A percentile compares a stretch with the other conserved stretches of the same genome.
These are phyloP conservation scores for Ameiurus melas DNA, from an alignment of 2,113 vertebrate genomes.

Conservation along the genomic window DNA sequence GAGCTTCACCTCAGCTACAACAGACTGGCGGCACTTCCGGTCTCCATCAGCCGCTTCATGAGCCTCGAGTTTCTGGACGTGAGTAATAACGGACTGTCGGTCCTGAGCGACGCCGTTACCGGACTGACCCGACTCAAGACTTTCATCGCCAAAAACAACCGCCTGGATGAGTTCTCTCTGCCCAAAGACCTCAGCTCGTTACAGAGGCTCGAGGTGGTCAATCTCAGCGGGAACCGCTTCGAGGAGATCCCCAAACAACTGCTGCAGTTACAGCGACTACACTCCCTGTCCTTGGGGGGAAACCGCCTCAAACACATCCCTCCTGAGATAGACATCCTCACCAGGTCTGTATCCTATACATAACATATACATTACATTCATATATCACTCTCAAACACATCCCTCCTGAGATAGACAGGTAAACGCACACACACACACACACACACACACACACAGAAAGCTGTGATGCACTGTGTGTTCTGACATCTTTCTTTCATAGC, in stretches of 20 bases:
- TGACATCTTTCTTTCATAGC: too few species aligned
- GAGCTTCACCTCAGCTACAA: constrained; percentile 83
- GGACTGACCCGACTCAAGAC: constrained; percentile 79
- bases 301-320: constrained; percentile 91
- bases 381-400: not conserved
- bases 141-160: constrained; percentile 93
- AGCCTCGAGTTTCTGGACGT: constrained; percentile 88
- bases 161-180: constrained; percentile 84
- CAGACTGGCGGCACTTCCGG: constrained; percentile 75
- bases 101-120: constrained; percentile 81
- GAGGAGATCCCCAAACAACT: constrained; percentile 82
- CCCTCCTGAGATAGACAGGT: constrained; percentile 62
- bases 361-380: not conserved
- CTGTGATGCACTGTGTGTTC: too few species aligned
- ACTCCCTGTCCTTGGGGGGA: constrained; percentile 92
- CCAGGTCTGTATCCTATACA: constrained; percentile 71
- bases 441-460: too few species aligned
- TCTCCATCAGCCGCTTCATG: constrained; percentile 75
- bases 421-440: too few species aligned
- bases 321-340: constrained; percentile 85
- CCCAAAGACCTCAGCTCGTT: constrained; percentile 86
- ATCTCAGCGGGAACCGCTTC: constrained; percentile 93
- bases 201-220: constrained; percentile 82
- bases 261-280: constrained; percentile 80
- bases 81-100: constrained; percentile 83